Evolutionary conservation across 1,140 invertebrate genomes (phyloP).

Genomic region (Musca vetustissima): DNA sequence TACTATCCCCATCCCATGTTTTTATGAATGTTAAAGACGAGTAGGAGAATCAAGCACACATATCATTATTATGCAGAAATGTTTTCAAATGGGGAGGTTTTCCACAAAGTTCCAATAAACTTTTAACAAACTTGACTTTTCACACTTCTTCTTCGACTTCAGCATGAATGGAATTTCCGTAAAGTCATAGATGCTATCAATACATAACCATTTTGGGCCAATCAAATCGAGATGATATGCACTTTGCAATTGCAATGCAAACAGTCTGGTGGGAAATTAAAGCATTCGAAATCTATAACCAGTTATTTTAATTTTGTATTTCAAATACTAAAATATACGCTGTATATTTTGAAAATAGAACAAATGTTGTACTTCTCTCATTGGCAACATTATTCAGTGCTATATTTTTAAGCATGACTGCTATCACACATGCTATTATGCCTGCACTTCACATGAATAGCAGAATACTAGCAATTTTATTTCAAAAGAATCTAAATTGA

Average conservation of each 20-base stretch:
- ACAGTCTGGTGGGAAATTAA: not conserved
- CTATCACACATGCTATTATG: too few species aligned
- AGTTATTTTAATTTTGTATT: too few species aligned
- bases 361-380: too few species aligned
- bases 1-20: too few species aligned
- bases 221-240: not conserved
- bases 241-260: not conserved
- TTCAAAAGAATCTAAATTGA: too few species aligned
- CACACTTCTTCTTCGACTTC: constrained; percentile 15
- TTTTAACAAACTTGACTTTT: constrained; percentile 26
- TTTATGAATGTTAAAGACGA: too few species aligned
- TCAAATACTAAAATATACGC: too few species aligned
- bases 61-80: constrained; percentile 27
- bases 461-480: too few species aligned
- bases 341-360: too few species aligned
- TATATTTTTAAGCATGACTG: too few species aligned
- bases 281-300: not conserved
- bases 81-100: constrained; percentile 24
- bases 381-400: too few species aligned
- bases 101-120: constrained; percentile 23
- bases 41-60: not conserved
- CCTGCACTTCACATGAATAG: too few species aligned
- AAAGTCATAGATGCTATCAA: constrained; percentile 3
- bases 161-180: not conserved
- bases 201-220: not conserved